Conservation (phyloP, 2,888 invertebrate species). For the Latrodectus hesperus region DNA sequence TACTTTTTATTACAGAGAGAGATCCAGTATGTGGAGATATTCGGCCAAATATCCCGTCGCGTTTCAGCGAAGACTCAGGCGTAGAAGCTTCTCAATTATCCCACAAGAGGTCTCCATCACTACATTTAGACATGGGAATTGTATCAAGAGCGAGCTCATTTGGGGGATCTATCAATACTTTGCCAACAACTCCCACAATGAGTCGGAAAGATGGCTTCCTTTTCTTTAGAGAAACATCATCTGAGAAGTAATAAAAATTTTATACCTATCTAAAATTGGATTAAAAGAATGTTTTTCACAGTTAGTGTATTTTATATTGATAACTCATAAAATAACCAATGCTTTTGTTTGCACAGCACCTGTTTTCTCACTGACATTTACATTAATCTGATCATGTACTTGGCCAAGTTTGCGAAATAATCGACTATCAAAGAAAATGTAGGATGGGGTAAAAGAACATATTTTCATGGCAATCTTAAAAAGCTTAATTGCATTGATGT, state of each 20-base stretch:
- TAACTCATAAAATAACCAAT: too few relatives aligned
- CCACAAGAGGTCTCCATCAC: slow-evolving; percentile 42
- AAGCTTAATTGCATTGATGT: too few relatives aligned
- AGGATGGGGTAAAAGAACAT: too few relatives aligned
- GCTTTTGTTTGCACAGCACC: too few relatives aligned
- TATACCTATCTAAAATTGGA: background rate
- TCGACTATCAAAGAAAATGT: too few relatives aligned
- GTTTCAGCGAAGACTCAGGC: slow-evolving; percentile 66
- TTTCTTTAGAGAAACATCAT: slow-evolving; percentile 47
- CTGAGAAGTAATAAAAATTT: slow-evolving; percentile 44
- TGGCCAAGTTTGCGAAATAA: too few relatives aligned
- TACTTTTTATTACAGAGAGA: background rate
- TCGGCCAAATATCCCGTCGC: slow-evolving; percentile 54
- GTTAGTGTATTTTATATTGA: too few relatives aligned
- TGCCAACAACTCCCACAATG: slow-evolving; percentile 57
- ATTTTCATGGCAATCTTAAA: too few relatives aligned
- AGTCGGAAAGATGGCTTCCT: slow-evolving; percentile 56
- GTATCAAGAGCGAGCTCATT: slow-evolving; percentile 67
- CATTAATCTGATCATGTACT: too few relatives aligned
- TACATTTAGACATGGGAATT: slow-evolving; percentile 59
- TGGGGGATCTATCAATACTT: slow-evolving; percentile 62
- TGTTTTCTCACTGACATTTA: too few relatives aligned
- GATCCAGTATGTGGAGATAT: slow-evolving; percentile 43
- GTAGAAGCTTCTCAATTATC: slow-evolving; percentile 40
- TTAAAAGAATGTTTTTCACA: too few relatives aligned